Conservation (phyloP, 2,797 vertebrate species). For the Sphaeramia orbicularis region DNA sequence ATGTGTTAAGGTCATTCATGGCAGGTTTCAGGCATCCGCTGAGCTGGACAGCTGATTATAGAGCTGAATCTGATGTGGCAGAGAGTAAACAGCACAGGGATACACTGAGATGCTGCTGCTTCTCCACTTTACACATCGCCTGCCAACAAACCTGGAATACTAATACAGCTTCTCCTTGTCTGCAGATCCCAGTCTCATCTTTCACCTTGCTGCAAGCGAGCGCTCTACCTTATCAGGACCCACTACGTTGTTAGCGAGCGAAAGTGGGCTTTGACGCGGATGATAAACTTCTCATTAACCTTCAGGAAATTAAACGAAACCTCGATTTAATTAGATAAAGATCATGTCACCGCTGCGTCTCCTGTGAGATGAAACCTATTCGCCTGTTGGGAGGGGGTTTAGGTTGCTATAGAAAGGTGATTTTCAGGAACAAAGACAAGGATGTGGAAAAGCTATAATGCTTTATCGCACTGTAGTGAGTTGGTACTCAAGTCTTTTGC, state of each 20-base stretch:
- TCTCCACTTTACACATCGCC: constrained; percentile 31
- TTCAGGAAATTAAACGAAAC: constrained; percentile 80
- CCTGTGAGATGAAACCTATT: constrained; percentile 65
- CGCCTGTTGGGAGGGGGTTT: constrained; percentile 1
- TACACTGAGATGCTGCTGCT: constrained; percentile 30
- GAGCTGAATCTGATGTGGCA: constrained; percentile 54
- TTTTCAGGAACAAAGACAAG: constrained; percentile 21
- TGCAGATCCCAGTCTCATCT: constrained; percentile 21
- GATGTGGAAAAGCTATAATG: constrained; percentile 22
- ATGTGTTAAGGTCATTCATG: constrained; percentile 60
- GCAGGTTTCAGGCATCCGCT: constrained; percentile 55
- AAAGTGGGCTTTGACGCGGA: constrained; percentile 72
- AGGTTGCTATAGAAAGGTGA: constrained; percentile 18
- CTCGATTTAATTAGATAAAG: constrained; percentile 82
- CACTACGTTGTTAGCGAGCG: constrained; percentile 45
- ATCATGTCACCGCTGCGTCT: constrained; percentile 70
- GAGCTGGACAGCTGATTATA: constrained; percentile 42
- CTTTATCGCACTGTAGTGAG: constrained; percentile 23
- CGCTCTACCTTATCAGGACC: constrained; percentile 55
- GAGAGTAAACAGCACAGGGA: constrained; percentile 46
- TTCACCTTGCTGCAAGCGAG: constrained; percentile 59
- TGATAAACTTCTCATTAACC: constrained; percentile 83
- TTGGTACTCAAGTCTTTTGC: constrained; percentile 36
- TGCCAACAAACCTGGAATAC: constrained; percentile 57
- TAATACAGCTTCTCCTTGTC: constrained; percentile 50